phyloP scores from a whole-genome alignment of 2,113 vertebrate species.

The Zosterops borbonicus region DNA sequence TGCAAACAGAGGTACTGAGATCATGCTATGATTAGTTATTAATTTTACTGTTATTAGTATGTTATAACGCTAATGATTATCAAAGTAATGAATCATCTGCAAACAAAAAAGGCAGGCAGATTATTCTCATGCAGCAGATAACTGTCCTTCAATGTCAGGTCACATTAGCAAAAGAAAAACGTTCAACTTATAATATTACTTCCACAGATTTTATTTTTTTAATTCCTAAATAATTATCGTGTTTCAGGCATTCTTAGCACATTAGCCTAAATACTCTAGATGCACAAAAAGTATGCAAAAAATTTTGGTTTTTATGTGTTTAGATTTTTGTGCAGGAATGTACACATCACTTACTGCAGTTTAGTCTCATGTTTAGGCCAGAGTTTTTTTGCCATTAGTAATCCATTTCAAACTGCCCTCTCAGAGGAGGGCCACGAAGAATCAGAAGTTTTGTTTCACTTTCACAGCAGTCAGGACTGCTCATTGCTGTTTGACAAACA shows the following conservation, averaged over 20 bases:
- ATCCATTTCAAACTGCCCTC: not conserved
- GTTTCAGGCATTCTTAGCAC: not conserved
- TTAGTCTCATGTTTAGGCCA: not conserved
- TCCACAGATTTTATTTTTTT: not conserved
- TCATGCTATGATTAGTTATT: not conserved
- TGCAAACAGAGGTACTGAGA: not conserved
- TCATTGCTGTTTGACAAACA: constrained; percentile 32
- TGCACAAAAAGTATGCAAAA: not conserved
- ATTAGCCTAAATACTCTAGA: not conserved
- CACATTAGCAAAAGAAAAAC: not conserved
- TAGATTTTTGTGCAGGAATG: not conserved
- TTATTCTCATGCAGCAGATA: not conserved
- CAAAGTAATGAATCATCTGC: not conserved
- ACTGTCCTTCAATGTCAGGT: not conserved
- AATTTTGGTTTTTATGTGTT: not conserved
- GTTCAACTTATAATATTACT: not conserved
- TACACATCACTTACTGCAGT: not conserved
- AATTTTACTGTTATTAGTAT: not conserved
- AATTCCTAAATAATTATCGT: not conserved
- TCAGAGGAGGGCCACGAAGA: not conserved
- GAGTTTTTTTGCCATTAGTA: not conserved
- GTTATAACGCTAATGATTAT: not conserved
- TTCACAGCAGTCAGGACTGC: not conserved
- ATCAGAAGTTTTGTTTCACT: not conserved
- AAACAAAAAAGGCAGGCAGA: constrained; percentile 8